Evolutionary conservation across 2,888 invertebrate genomes (phyloP).

Genomic region (Chironomus tentans): DNA sequence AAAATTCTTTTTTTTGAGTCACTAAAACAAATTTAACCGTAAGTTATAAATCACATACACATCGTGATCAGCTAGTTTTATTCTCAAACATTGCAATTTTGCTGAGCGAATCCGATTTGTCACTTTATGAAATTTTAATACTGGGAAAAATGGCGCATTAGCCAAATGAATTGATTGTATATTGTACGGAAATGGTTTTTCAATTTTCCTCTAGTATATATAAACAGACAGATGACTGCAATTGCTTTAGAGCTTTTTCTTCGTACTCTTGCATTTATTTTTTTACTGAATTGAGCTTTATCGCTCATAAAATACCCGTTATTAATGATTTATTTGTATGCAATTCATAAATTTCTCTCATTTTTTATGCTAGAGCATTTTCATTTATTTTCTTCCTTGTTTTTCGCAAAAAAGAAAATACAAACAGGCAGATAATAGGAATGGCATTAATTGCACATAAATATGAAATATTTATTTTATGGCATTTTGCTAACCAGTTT

Average conservation of each 20-base stretch:
- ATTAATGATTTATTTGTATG: neutral
- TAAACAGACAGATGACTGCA: neutral
- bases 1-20: neutral
- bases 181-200: constrained; percentile 10
- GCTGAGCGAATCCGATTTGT: neutral
- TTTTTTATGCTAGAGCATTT: too few relatives aligned
- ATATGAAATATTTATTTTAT: too few relatives aligned
- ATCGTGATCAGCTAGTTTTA: neutral
- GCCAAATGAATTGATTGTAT: constrained; percentile 3
- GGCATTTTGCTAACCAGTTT: too few relatives aligned
- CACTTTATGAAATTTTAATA: neutral
- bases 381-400: too few relatives aligned
- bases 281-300: neutral
- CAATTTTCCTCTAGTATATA: neutral
- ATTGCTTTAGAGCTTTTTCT: neutral
- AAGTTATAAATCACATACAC: neutral
- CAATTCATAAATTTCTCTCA: neutral
- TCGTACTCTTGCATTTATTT: neutral
- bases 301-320: neutral
- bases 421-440: neutral
- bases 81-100: neutral
- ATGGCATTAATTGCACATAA: neutral
- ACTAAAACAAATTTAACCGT: neutral
- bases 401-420: too few relatives aligned
- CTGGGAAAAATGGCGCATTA: neutral